phyloP scores from a whole-genome alignment of 2,113 vertebrate species.

The Delphinapterus leucas region DNA sequence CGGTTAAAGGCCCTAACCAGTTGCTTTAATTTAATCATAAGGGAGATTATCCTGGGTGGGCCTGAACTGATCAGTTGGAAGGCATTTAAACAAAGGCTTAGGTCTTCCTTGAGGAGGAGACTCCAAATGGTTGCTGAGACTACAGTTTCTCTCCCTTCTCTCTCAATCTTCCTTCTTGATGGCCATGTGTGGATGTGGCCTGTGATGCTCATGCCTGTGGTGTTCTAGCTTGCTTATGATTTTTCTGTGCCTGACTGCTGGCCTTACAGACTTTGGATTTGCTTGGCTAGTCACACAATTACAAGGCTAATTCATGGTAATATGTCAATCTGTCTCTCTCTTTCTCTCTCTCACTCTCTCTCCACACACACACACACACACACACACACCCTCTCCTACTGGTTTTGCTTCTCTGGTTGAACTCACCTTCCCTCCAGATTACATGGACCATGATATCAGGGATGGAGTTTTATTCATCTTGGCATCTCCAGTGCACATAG shows the following conservation, averaged over 20 bases:
- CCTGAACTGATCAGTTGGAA: not conserved
- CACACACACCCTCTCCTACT: too few species aligned
- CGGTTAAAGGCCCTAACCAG: not conserved
- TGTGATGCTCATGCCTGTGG: not conserved
- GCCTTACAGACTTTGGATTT: not conserved
- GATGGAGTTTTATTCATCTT: not conserved
- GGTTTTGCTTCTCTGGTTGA: not conserved
- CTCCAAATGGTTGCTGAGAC: not conserved
- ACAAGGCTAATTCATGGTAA: not conserved
- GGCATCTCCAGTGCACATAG: not conserved
- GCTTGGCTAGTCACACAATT: not conserved
- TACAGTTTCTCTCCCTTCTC: not conserved
- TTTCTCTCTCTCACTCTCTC: not conserved
- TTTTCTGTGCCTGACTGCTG: not conserved
- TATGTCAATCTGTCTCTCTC: not conserved
- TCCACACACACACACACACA: not conserved
- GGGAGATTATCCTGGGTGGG: not conserved
- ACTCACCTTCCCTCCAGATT: not conserved
- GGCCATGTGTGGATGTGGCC: not conserved
- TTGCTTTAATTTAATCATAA: not conserved
- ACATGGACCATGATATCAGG: not conserved
- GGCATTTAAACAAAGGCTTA: not conserved
- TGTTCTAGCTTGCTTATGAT: not conserved
- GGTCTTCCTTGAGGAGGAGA: not conserved
- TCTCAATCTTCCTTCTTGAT: not conserved